Conservation (phyloP, 2,797 vertebrate species). For the Chloroceryle inda region DNA sequence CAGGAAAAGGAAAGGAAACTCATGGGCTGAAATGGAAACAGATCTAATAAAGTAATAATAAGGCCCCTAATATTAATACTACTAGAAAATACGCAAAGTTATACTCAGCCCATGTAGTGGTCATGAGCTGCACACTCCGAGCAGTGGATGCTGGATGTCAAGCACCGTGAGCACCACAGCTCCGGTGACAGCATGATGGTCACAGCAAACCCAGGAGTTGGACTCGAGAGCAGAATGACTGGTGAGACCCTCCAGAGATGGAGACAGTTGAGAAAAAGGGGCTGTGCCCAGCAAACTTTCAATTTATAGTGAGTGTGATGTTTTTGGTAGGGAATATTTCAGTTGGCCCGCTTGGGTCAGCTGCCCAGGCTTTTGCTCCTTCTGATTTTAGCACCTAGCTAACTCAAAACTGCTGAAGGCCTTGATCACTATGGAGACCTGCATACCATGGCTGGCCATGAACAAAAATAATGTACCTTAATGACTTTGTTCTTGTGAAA, state of each 20-base stretch:
- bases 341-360: neutral
- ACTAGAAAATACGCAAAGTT: too few relatives aligned
- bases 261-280: neutral
- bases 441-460: neutral
- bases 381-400: neutral
- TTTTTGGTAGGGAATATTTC: neutral
- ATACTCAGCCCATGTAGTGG: too few relatives aligned
- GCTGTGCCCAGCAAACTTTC: neutral
- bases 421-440: neutral
- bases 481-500: neutral
- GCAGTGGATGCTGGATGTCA: too few relatives aligned
- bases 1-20: too few relatives aligned
- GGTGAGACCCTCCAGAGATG: neutral
- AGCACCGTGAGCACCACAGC: too few relatives aligned
- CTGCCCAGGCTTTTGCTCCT: neutral
- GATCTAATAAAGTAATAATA: too few relatives aligned
- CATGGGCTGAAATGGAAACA: too few relatives aligned
- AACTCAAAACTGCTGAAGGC: neutral
- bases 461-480: neutral
- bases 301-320: neutral
- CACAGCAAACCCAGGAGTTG: too few relatives aligned
- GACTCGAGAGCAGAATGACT: too few relatives aligned
- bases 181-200: too few relatives aligned
- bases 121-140: too few relatives aligned
- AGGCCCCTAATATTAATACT: too few relatives aligned